A percentile compares a stretch with the other conserved stretches of the same genome.
These are phyloP conservation scores for Maniola hyperantus DNA, from an alignment of 2,888 invertebrate genomes.

Conservation along the genomic window DNA sequence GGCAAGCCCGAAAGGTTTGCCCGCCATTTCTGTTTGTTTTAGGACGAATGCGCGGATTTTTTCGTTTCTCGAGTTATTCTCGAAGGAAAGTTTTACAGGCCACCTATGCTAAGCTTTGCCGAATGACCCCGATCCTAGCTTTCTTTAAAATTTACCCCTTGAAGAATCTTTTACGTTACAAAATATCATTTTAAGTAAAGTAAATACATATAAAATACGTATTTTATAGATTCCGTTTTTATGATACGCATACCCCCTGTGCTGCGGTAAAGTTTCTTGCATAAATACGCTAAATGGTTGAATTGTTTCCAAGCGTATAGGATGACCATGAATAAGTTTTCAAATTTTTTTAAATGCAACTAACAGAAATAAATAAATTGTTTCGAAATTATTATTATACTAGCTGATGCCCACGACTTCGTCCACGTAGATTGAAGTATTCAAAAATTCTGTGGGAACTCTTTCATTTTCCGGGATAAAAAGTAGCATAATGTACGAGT, in stretches of 20 bases:
- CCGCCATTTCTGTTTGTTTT: too few relatives aligned
- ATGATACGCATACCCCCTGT: constrained; percentile 19
- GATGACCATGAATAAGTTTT: constrained; percentile 47
- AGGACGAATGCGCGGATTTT: too few relatives aligned
- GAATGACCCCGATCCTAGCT: background rate
- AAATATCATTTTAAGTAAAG: constrained; percentile 2
- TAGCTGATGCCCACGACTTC: too few relatives aligned
- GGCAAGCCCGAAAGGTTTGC: too few relatives aligned
- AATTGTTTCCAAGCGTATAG: constrained; percentile 65
- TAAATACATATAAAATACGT: constrained; percentile 12
- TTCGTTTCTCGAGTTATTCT: background rate
- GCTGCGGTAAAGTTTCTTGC: constrained; percentile 47
- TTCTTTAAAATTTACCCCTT: background rate
- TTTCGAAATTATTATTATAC: too few relatives aligned
- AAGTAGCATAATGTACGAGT: too few relatives aligned
- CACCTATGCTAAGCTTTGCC: too few relatives aligned
- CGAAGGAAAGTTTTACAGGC: background rate
- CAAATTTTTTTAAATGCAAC: background rate
- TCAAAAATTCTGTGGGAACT: too few relatives aligned
- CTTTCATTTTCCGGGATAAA: too few relatives aligned
- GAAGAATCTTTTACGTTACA: background rate
- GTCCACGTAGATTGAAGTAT: too few relatives aligned
- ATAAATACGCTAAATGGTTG: constrained; percentile 73
- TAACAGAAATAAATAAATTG: background rate
- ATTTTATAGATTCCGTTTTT: constrained; percentile 22